phyloP scores from a whole-genome alignment of 2,113 vertebrate species.

The Cettia cetti region DNA sequence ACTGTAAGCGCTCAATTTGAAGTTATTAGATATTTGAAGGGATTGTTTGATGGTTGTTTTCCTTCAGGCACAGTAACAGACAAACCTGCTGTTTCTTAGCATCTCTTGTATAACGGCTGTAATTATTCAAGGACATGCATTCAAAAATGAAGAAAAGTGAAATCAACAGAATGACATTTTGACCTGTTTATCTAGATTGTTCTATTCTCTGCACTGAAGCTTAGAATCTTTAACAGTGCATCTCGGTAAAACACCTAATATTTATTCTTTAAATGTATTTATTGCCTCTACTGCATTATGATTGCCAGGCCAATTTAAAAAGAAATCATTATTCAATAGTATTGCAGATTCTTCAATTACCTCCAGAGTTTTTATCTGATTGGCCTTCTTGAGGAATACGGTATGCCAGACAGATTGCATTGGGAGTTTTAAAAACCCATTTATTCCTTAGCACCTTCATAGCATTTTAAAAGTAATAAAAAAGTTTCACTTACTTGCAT shows the following conservation, averaged over 20 bases:
- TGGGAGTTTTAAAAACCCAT: neutral
- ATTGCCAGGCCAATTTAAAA: slow-evolving; percentile 24
- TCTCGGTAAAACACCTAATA: neutral
- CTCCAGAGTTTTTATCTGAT: slow-evolving; percentile 25
- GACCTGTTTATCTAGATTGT: neutral
- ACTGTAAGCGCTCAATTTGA: neutral
- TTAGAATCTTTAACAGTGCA: neutral
- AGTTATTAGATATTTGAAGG: neutral
- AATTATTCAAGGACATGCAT: neutral
- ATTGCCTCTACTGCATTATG: neutral
- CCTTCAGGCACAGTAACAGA: neutral
- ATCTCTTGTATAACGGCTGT: neutral
- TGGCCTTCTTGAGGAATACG: neutral
- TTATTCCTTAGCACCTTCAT: neutral
- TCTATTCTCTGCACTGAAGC: neutral
- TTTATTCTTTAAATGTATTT: neutral
- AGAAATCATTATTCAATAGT: neutral
- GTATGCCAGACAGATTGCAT: neutral
- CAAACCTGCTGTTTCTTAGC: neutral
- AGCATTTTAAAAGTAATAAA: neutral
- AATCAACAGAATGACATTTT: neutral
- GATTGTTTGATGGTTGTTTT: neutral
- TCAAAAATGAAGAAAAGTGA: neutral
- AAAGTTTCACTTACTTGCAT: neutral
- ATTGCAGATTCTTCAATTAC: slow-evolving; percentile 39